phyloP scores from a whole-genome alignment of 2,113 vertebrate species.

The Lophura nycthemera region DNA sequence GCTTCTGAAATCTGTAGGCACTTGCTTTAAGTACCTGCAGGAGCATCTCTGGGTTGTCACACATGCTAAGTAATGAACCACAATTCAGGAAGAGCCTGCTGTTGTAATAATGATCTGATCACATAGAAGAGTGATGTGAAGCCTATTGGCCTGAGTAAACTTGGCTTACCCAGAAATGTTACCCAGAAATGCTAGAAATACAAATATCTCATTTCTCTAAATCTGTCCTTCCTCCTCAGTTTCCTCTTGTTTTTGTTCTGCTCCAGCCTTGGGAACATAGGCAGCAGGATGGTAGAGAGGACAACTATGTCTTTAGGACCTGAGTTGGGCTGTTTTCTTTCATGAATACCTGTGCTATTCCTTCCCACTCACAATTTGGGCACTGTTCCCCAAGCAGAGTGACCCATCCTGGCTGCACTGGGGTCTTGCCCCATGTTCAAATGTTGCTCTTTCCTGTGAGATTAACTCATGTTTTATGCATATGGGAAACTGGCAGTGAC shows the following conservation, averaged over 20 bases:
- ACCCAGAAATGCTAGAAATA: not conserved
- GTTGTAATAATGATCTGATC: not conserved
- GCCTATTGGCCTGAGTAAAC: not conserved
- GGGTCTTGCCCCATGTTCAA: accelerated
- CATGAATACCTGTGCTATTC: accelerated
- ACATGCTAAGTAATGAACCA: not conserved
- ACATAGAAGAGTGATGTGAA: not conserved
- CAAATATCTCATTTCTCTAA: not conserved
- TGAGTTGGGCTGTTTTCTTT: not conserved
- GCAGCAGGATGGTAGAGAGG: not conserved
- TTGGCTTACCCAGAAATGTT: not conserved
- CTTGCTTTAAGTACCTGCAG: not conserved
- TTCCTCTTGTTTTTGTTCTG: not conserved
- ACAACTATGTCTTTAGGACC: not conserved
- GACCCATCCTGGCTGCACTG: not conserved
- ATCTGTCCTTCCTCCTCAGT: not conserved
- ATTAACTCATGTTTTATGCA: not conserved
- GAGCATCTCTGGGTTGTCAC: not conserved
- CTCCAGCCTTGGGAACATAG: not conserved
- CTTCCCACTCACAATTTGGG: not conserved
- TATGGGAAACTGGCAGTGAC: not conserved
- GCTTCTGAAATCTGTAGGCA: not conserved
- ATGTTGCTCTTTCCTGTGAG: not conserved
- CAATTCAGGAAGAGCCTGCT: not conserved
- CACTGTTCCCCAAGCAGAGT: not conserved